Evolutionary conservation across 2,888 invertebrate genomes (phyloP), one percentile per base, ranked within the genome.

Genomic region (Clistopyga incitator): DNA sequence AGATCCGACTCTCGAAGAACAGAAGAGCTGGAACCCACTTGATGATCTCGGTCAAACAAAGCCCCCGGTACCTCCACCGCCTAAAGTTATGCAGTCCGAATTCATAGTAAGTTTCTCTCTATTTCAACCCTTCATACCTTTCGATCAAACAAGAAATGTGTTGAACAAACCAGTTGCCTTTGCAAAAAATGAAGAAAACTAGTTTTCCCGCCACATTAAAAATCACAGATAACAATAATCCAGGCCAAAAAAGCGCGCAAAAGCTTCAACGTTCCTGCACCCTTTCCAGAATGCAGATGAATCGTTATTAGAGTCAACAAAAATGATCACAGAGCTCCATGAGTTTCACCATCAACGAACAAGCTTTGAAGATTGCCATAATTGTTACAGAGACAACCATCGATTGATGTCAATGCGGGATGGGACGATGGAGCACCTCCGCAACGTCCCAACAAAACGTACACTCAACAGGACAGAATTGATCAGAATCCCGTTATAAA

Each of bases 1-100:
- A 0, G 99, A 99, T 91, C 97, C 98, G 0, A 94, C 95, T 0
- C 92, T 94, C 0, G 96, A 96, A 68, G 96, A 97, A 84, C 96
- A 97, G 84, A 94, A 95, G 81, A 94, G 95, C 42, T 96, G 96
- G 96, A 95, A 96, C 89, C 94, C 95, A 3, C 94, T 96, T 90
- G 94, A 90, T 91, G 94, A 91, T 88, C 93, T 90, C 84, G 90
- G 87, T 86, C 94, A 90, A 88, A 95, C 95, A 68, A 95, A 93
- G 90, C 94, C 94, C 88, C 94, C 94, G 11, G 95, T 95, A 86
- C 96, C 96, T 91, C 96, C 97, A 38, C 95, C 96, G 79, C 95
- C 96, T 88, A 87, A 87, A 47, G 87, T 89, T 0, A 90, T 90
- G 89, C 92, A 93, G 70, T 92, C 93, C 1, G 92, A 93, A 86